phyloP scores from a whole-genome alignment of 2,888 invertebrate species.

The Lithodes maja region DNA sequence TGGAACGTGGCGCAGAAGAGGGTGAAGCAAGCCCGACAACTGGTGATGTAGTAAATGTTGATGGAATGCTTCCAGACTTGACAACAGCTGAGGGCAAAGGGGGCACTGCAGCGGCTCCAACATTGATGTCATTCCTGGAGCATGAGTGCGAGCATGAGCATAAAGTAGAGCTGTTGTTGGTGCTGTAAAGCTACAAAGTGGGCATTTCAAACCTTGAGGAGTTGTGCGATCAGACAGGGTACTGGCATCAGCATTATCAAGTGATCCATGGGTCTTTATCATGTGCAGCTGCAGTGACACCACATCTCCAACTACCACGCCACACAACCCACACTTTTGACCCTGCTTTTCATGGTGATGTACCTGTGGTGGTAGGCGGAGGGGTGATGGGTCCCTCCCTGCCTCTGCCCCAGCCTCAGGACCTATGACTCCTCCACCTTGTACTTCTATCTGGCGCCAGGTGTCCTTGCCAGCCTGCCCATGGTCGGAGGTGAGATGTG shows the following conservation, averaged over 20 bases:
- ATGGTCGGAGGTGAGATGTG: constrained; percentile 90
- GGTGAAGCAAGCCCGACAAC: constrained; percentile 73
- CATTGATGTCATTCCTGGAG: constrained; percentile 48
- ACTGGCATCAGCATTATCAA: constrained; percentile 9
- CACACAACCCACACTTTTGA: constrained; percentile 74
- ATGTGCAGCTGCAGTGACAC: constrained; percentile 75
- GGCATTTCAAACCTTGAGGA: constrained; percentile 56
- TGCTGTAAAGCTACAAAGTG: constrained; percentile 61
- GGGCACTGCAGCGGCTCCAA: constrained; percentile 77
- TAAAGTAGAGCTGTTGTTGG: constrained; percentile 71
- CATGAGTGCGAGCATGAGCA: constrained; percentile 59
- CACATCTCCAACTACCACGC: constrained; percentile 73
- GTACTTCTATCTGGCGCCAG: constrained; percentile 79
- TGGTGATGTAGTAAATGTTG: constrained; percentile 81
- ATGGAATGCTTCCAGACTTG: constrained; percentile 79
- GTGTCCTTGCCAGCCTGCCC: constrained; percentile 82
- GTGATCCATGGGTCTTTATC: constrained; percentile 75
- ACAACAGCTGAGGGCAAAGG: constrained; percentile 79
- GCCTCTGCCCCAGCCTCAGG: background rate
- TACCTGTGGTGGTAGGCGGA: constrained; percentile 73
- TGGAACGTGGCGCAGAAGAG: constrained; percentile 63
- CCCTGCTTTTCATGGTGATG: constrained; percentile 72
- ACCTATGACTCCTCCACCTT: background rate
- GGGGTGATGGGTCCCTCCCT: constrained; percentile 70
- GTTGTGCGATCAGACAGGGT: constrained; percentile 1